Evolutionary conservation across 2,113 vertebrate genomes (phyloP).

Genomic region (Fukomys damarensis): DNA sequence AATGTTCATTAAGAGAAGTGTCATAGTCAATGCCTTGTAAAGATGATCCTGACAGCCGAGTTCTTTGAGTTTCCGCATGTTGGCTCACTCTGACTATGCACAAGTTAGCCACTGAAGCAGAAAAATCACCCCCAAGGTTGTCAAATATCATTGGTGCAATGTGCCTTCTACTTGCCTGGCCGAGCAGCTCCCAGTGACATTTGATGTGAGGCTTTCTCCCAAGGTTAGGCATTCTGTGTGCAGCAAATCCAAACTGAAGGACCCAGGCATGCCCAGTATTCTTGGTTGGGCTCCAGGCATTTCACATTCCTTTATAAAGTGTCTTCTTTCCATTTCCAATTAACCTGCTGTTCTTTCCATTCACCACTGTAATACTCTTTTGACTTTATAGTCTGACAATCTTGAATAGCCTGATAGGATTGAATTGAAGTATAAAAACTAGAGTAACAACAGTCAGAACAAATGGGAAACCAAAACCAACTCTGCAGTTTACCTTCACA

Average conservation of each 20-base stretch:
- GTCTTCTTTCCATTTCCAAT: slow-evolving; percentile 64
- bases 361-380: slow-evolving; percentile 55
- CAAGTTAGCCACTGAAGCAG: slow-evolving; percentile 83
- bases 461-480: slow-evolving; percentile 2
- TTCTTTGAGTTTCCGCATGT: slow-evolving; percentile 78
- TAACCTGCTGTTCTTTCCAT: slow-evolving; percentile 72
- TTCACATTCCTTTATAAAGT: slow-evolving; percentile 79
- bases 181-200: slow-evolving; percentile 85
- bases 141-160: slow-evolving; percentile 86
- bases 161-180: slow-evolving; percentile 83
- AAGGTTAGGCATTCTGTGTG: slow-evolving; percentile 73
- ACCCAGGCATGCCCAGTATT: background rate
- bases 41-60: slow-evolving; percentile 75
- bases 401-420: slow-evolving; percentile 66
- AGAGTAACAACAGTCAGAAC: slow-evolving; percentile 56
- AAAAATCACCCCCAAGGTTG: slow-evolving; percentile 85
- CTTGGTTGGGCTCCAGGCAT: slow-evolving; percentile 68
- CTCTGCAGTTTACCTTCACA: slow-evolving; percentile 20
- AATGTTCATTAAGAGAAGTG: slow-evolving; percentile 71
- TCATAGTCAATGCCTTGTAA: slow-evolving; percentile 57
- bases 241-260: slow-evolving; percentile 71
- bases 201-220: slow-evolving; percentile 83
- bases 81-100: slow-evolving; percentile 77
- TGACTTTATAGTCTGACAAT: slow-evolving; percentile 72
- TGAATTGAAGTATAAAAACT: slow-evolving; percentile 57